Percentiles rank a stretch among this genome's conserved stretches.
phyloP scores from a whole-genome alignment of 2,113 vertebrate species.

The Typhlomys cinereus region DNA sequence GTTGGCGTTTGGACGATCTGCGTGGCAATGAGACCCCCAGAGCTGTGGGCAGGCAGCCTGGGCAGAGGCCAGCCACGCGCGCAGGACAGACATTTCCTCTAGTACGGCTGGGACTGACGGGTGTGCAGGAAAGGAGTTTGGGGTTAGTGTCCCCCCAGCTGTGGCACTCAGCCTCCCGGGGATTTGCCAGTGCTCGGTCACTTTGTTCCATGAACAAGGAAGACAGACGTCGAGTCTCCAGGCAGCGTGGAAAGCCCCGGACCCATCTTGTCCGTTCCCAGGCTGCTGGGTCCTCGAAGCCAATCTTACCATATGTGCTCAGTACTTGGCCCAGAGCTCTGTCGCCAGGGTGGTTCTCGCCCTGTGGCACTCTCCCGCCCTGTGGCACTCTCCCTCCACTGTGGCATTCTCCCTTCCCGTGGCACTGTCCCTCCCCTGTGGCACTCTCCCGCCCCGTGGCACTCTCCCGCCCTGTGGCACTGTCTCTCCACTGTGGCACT shows the following conservation, averaged over 20 bases:
- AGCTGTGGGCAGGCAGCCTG: not conserved
- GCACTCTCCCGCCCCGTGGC: no score
- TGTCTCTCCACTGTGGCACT: no score
- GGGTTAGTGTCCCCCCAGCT: not conserved
- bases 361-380: no score
- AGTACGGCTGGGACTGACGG: not conserved
- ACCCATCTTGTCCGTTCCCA: not conserved
- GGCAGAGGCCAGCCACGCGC: not conserved
- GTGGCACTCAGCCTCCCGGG: fast-evolving
- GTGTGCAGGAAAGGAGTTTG: not conserved
- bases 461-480: no score
- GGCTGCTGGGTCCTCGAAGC: not conserved
- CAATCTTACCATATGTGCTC: no score
- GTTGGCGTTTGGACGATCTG: not conserved
- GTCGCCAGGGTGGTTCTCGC: no score
- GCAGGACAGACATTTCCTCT: not conserved
- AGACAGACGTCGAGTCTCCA: not conserved
- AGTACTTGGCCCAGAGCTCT: no score
- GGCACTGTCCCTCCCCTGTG: no score
- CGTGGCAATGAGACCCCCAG: not conserved
- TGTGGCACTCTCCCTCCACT: no score
- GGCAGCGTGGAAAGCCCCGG: not conserved
- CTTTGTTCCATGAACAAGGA: not conserved
- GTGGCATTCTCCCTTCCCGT: no score
- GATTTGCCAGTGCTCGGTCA: no score